Evolutionary conservation across 2,797 vertebrate genomes (phyloP).

Genomic region (Buphagus erythrorhynchus): DNA sequence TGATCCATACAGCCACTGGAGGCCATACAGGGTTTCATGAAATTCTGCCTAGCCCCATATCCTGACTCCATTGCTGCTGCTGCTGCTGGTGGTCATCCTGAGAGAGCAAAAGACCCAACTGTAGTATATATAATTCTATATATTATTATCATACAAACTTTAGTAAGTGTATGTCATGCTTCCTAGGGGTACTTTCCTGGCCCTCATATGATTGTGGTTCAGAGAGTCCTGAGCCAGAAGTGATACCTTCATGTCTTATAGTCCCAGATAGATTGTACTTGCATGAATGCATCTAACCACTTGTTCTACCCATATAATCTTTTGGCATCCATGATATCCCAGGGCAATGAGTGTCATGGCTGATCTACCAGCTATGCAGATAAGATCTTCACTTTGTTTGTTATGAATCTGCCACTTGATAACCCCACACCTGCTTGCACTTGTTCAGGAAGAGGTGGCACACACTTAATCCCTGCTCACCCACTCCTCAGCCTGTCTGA

Average conservation of each 20-base stretch:
- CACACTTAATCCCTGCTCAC: constrained; percentile 6
- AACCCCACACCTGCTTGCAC: background rate
- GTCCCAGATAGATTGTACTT: background rate
- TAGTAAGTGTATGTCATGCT: background rate
- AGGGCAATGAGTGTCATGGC: background rate
- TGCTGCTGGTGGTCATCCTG: background rate
- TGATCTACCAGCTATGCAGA: constrained; percentile 23
- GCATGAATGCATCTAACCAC: background rate
- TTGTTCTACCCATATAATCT: background rate
- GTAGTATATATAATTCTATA: background rate
- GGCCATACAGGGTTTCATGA: background rate
- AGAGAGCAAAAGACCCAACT: background rate
- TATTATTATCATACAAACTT: background rate
- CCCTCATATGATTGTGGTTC: background rate
- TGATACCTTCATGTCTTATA: background rate
- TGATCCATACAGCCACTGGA: background rate
- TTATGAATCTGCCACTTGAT: background rate
- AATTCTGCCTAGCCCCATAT: background rate
- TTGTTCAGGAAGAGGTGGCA: constrained; percentile 4
- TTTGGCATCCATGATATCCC: background rate
- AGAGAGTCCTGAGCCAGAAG: background rate
- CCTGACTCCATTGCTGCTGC: background rate
- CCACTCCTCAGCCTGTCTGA: background rate
- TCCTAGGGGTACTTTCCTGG: background rate
- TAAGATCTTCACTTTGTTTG: background rate